Conservation (phyloP, 2,888 invertebrate species). For the Perizoma affinitatum region DNA sequence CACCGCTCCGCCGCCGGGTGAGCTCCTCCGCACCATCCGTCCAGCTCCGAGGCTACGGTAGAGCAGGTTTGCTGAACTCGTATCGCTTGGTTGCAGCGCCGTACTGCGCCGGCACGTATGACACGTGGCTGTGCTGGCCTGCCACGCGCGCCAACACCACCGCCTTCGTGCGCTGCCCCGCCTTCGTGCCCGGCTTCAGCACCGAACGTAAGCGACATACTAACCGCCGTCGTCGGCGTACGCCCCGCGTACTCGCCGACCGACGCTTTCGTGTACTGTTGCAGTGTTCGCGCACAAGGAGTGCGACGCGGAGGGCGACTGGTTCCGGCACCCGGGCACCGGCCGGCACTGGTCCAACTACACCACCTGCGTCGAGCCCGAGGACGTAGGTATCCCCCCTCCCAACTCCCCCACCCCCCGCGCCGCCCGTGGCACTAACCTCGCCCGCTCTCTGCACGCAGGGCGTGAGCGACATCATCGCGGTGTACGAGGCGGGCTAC, state of each 20-base stretch:
- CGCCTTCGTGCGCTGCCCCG: constrained; percentile 88
- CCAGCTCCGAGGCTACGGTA: no score
- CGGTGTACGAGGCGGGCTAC: constrained; percentile 94
- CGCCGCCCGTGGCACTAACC: neutral
- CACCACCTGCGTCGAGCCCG: constrained; percentile 90
- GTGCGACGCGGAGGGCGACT: constrained; percentile 91
- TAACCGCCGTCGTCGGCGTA: neutral
- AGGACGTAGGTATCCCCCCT: constrained; percentile 45
- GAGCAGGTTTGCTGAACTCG: neutral
- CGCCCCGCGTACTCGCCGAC: neutral
- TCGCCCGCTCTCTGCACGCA: constrained; percentile 39
- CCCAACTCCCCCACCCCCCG: neutral
- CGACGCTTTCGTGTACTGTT: constrained; percentile 15
- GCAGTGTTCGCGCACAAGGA: constrained; percentile 92
- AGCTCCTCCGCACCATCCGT: neutral
- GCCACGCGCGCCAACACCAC: constrained; percentile 87
- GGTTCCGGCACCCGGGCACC: constrained; percentile 92
- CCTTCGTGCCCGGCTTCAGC: constrained; percentile 90
- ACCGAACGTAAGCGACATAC: constrained; percentile 84
- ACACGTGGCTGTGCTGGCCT: constrained; percentile 92
- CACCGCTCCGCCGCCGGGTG: constrained; percentile 55
- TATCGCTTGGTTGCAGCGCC: constrained; percentile 63
- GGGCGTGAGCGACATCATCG: constrained; percentile 85
- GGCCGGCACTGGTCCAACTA: constrained; percentile 95
- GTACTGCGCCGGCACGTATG: constrained; percentile 90